Percentiles rank a stretch among this genome's conserved stretches.
Conservation (phyloP, 2,797 vertebrate species). For the Gobio occitaniae region DNA sequence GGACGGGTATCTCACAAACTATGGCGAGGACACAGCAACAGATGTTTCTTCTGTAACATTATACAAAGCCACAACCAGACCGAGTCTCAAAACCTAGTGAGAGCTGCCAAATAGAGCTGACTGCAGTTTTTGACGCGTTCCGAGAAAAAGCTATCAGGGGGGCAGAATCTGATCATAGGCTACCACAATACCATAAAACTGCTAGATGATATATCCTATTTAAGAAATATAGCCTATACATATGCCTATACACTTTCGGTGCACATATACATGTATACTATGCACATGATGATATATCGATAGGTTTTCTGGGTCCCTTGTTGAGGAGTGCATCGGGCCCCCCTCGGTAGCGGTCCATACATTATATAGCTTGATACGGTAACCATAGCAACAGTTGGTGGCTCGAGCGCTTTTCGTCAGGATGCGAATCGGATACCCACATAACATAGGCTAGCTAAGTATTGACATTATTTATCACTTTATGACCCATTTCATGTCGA, state of each 20-base stretch:
- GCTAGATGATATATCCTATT: background rate
- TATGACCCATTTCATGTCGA: background rate
- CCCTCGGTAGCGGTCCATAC: background rate
- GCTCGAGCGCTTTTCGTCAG: background rate
- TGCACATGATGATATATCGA: background rate
- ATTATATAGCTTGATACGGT: background rate
- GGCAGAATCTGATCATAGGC: too few species aligned
- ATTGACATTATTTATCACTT: background rate
- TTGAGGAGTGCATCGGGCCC: background rate
- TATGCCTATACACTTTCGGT: too few species aligned
- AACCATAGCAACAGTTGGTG: slow-evolving; percentile 10
- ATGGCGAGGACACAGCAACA: slow-evolving; percentile 50
- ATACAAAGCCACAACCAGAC: background rate
- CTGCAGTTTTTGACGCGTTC: background rate
- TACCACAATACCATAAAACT: background rate
- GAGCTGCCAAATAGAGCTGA: background rate
- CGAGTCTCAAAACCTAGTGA: background rate
- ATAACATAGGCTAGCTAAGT: background rate
- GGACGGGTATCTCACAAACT: slow-evolving; percentile 29
- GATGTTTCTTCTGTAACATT: slow-evolving; percentile 44
- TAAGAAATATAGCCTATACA: background rate
- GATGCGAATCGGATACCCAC: background rate
- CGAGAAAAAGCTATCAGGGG: background rate
- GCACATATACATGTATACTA: background rate
- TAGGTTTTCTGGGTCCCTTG: background rate